Percentiles rank a stretch among this genome's conserved stretches.
Conservation (phyloP, 2,888 invertebrate genomes). For the Chymomyza caudatula region DNA sequence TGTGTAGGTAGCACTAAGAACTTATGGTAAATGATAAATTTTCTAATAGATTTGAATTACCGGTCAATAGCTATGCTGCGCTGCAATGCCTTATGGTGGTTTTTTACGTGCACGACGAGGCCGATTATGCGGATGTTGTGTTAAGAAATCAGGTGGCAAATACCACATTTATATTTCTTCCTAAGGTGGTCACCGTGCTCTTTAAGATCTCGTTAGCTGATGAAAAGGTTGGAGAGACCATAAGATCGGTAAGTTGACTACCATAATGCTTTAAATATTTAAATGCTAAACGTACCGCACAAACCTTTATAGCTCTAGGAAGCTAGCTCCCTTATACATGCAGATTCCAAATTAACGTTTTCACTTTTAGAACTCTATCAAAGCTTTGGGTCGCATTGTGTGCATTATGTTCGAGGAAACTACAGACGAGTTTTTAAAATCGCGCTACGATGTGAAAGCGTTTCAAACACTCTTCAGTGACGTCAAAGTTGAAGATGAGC, state of each 20-base stretch:
- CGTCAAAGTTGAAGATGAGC: constrained; percentile 18
- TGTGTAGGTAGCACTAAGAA: constrained; percentile 79
- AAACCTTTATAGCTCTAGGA: too few species aligned
- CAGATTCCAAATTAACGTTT: background rate
- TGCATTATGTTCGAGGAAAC: constrained; percentile 76
- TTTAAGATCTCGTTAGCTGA: constrained; percentile 79
- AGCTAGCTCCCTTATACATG: background rate
- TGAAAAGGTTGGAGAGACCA: constrained; percentile 80
- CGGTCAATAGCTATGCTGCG: constrained; percentile 77
- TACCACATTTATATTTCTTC: constrained; percentile 81
- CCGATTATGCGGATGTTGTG: constrained; percentile 80
- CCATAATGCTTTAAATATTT: too few species aligned
- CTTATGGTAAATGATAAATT: too few species aligned
- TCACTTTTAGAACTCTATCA: constrained; percentile 60
- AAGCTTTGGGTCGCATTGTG: constrained; percentile 70
- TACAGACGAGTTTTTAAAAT: constrained; percentile 53
- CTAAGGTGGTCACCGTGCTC: constrained; percentile 81
- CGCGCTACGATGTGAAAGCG: constrained; percentile 50
- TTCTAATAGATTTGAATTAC: background rate
- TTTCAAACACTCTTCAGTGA: constrained; percentile 47
- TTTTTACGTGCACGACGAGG: constrained; percentile 81
- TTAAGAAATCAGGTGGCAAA: constrained; percentile 80
- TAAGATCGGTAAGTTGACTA: constrained; percentile 80
- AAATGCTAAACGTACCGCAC: too few species aligned
- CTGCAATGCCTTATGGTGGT: constrained; percentile 83